Evolutionary conservation across 1,140 invertebrate genomes (phyloP).

Genomic region (Nasonia vitripennis): DNA sequence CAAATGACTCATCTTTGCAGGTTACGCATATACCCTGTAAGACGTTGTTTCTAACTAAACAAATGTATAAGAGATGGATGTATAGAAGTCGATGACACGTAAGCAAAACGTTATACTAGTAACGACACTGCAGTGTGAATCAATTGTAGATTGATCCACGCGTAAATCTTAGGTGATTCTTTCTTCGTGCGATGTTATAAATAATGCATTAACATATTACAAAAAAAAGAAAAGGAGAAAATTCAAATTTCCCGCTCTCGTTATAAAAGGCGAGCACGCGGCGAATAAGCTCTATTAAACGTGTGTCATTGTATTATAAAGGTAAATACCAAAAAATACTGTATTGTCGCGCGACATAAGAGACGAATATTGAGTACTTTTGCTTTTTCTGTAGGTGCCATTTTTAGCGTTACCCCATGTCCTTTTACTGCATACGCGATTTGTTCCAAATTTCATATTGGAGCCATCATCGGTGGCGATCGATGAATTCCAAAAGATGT

Average conservation of each 20-base stretch:
- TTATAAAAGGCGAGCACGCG: neutral
- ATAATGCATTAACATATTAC: neutral
- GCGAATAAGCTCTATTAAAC: conserved; percentile 27
- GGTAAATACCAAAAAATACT: conserved; percentile 46
- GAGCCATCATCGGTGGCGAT: neutral
- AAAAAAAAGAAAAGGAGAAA: neutral
- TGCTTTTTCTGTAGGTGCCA: conserved; percentile 41
- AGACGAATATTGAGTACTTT: conserved; percentile 18
- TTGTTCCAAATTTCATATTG: neutral
- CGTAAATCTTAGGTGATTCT: conserved; percentile 8
- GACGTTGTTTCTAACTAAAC: neutral
- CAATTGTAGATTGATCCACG: conserved; percentile 18
- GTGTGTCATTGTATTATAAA: conserved; percentile 54
- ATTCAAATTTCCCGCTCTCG: neutral
- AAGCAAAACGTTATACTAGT: neutral
- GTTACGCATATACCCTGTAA: neutral
- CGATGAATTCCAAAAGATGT: neutral
- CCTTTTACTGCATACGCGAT: neutral
- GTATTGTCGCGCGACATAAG: conserved; percentile 33
- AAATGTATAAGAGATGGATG: neutral
- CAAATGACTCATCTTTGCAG: neutral
- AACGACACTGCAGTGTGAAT: neutral
- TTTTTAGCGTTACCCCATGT: neutral
- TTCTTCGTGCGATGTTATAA: neutral
- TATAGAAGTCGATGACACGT: neutral